These are phyloP conservation scores for Leistus spinibarbis DNA, from an alignment of 2,888 invertebrate species.

Conservation along the genomic window DNA sequence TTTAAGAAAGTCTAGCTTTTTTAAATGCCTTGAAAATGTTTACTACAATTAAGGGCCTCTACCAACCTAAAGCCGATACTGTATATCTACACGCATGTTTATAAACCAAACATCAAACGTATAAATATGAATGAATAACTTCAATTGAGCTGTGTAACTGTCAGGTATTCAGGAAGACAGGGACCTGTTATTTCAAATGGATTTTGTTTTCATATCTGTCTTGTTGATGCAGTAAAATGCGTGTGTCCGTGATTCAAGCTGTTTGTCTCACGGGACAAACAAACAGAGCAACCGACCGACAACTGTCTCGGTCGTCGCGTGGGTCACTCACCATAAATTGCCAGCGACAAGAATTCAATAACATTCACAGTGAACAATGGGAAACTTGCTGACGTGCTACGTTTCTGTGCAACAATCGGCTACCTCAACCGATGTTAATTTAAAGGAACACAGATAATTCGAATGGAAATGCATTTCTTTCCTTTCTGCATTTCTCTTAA, in stretches of 20 bases:
- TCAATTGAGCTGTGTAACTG: background rate
- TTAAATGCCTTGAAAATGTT: no score
- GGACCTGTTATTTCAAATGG: background rate
- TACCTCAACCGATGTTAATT: slow-evolving; percentile 13
- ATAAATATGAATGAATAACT: no score
- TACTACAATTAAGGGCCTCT: no score
- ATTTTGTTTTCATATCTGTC: background rate
- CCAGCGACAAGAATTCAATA: slow-evolving; percentile 35
- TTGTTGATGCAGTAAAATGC: background rate
- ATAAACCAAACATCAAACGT: no score
- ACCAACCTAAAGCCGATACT: no score
- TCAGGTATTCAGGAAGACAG: background rate
- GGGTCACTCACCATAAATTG: slow-evolving; percentile 38
- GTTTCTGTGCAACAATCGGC: slow-evolving; percentile 5
- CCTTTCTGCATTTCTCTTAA: background rate
- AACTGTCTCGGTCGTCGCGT: background rate
- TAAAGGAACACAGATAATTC: slow-evolving; percentile 9
- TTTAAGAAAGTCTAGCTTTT: no score
- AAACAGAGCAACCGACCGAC: background rate
- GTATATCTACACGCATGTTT: no score
- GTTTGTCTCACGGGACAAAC: slow-evolving; percentile 18
- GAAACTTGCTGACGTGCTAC: slow-evolving; percentile 30
- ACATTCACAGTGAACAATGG: slow-evolving; percentile 34
- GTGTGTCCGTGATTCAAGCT: slow-evolving; percentile 21
- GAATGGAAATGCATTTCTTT: background rate